These are phyloP conservation scores for Hypothenemus hampei DNA, from an alignment of 1,140 invertebrate species.

Conservation along the genomic window DNA sequence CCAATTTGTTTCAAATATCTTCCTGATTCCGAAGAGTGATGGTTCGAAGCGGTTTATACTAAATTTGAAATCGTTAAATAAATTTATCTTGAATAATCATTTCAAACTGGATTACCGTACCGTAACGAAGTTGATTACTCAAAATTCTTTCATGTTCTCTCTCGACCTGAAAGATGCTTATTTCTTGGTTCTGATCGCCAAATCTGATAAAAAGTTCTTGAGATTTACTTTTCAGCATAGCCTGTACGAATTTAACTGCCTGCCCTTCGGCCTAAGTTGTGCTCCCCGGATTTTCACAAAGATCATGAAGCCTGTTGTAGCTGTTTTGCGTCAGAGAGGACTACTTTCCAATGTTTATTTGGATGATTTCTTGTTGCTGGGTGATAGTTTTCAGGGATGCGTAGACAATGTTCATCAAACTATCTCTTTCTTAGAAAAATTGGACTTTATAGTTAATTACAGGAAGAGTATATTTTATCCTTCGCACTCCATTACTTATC, in stretches of 20 bases:
- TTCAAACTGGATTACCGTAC: slow-evolving; percentile 2
- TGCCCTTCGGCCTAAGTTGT: slow-evolving; percentile 19
- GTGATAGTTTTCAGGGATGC: neutral
- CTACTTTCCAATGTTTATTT: neutral
- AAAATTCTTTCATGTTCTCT: neutral
- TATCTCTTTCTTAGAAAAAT: neutral
- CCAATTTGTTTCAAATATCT: neutral
- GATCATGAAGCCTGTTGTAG: slow-evolving; percentile 9
- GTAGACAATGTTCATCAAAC: neutral
- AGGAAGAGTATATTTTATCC: neutral
- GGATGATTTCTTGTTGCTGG: neutral
- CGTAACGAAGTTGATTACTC: slow-evolving; percentile 21
- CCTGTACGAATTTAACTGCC: slow-evolving; percentile 13
- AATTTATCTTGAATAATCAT: neutral
- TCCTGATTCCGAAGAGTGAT: neutral
- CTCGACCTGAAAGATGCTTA: neutral
- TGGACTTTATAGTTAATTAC: neutral
- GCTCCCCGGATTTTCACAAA: too few relatives aligned
- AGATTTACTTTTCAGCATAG: slow-evolving; percentile 1
- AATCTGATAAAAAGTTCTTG: neutral
- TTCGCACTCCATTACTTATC: neutral
- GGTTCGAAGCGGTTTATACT: neutral
- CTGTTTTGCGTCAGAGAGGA: neutral
- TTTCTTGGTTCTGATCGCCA: neutral
- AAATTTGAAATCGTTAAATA: neutral